Evolutionary conservation across 2,113 vertebrate species (phyloP).

Genomic region (Casuarius casuarius): DNA sequence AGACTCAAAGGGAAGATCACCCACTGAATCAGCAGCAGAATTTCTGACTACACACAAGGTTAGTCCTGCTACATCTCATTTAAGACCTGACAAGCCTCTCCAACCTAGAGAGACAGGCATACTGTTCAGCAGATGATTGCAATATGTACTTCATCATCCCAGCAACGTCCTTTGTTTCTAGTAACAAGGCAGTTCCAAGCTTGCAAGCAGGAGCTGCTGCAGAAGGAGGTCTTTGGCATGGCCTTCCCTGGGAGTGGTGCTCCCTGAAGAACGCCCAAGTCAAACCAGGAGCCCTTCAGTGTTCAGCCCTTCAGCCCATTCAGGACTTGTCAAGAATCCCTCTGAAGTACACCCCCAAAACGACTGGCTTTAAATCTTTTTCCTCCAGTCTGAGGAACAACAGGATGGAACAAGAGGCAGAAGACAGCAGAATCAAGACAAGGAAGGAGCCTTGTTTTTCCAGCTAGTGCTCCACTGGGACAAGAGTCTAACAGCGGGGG

Average conservation of each 20-base stretch:
- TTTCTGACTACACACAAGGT: not conserved
- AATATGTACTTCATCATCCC: not conserved
- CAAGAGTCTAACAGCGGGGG: not conserved
- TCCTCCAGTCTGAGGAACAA: not conserved
- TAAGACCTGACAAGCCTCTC: not conserved
- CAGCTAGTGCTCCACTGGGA: not conserved
- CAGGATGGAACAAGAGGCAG: not conserved
- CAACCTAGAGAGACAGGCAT: not conserved
- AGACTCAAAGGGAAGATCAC: not conserved
- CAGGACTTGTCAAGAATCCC: not conserved
- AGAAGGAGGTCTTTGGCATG: fast-evolving
- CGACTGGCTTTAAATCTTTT: not conserved
- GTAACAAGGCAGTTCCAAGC: fast-evolving
- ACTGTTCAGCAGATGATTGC: not conserved
- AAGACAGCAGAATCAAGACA: not conserved
- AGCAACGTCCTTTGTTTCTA: not conserved
- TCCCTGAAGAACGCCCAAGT: not conserved
- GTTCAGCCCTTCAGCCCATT: not conserved
- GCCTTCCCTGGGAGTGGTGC: not conserved
- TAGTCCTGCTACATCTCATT: not conserved
- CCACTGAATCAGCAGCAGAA: not conserved
- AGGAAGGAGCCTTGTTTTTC: not conserved
- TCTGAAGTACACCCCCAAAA: not conserved
- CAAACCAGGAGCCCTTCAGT: not conserved
- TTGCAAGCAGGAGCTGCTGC: not conserved